These are phyloP conservation scores for Ips typographus DNA, from an alignment of 1,140 invertebrate genomes.

Conservation along the genomic window DNA sequence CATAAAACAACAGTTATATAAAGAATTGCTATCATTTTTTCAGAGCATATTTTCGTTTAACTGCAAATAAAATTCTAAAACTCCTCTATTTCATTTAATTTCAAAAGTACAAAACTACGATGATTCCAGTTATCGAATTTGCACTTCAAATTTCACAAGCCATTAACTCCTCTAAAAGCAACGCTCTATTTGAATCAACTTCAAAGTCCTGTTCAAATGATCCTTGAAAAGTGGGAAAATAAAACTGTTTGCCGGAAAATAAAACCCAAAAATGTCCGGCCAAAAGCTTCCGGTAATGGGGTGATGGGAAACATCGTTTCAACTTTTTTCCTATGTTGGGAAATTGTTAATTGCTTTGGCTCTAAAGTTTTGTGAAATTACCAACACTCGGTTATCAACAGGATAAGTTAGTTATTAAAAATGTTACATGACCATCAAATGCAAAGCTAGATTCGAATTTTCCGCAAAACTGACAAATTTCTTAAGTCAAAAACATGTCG, in stretches of 20 bases:
- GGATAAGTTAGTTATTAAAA: too few species aligned
- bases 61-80: neutral
- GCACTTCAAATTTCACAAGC: conserved; percentile 7
- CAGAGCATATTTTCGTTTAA: neutral
- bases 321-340: too few species aligned
- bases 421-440: too few species aligned
- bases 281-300: too few species aligned
- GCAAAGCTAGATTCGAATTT: too few species aligned
- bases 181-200: conserved; percentile 5
- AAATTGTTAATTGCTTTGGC: too few species aligned
- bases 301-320: too few species aligned
- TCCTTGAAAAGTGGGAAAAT: conserved; percentile 1
- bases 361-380: too few species aligned
- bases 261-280: too few species aligned
- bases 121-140: conserved; percentile 5
- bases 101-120: neutral
- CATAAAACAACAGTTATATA: conserved; percentile 1
- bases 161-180: conserved; percentile 8
- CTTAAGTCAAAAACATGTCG: neutral
- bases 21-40: conserved; percentile 7
- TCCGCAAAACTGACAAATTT: too few species aligned
- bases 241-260: neutral
- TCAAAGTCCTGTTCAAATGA: neutral
- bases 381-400: too few species aligned
- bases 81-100: neutral